A percentile compares a stretch with the other conserved stretches of the same genome.
These are phyloP conservation scores for Calameuta idolon DNA, from an alignment of 2,888 invertebrate genomes.

Conservation along the genomic window DNA sequence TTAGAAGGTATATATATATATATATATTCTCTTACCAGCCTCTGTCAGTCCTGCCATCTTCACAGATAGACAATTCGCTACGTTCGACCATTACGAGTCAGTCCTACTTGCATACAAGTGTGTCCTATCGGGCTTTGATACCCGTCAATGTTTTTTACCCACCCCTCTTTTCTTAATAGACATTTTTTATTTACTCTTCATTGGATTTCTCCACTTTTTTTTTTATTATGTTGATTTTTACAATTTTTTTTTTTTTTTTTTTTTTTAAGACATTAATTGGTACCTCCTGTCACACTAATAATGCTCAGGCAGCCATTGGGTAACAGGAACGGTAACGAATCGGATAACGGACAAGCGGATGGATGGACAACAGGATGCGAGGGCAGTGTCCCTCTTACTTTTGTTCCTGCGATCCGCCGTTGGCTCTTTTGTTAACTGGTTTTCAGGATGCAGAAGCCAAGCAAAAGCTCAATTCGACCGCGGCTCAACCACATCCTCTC, in stretches of 20 bases:
- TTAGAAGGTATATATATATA: neutral
- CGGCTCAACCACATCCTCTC: constrained; percentile 65
- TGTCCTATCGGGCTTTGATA: too few species aligned
- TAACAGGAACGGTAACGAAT: constrained; percentile 6
- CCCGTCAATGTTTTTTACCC: neutral
- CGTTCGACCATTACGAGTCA: neutral
- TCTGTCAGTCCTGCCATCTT: neutral
- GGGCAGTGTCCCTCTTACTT: constrained; percentile 42
- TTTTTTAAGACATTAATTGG: neutral
- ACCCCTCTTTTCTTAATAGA: neutral
- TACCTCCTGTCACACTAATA: neutral
- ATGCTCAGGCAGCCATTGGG: neutral
- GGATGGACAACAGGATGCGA: constrained; percentile 45
- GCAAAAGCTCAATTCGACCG: constrained; percentile 63
- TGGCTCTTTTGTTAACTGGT: constrained; percentile 33
- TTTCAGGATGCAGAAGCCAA: constrained; percentile 64
- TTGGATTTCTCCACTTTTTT: neutral
- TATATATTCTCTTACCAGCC: neutral
- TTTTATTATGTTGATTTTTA: neutral
- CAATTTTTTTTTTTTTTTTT: neutral
- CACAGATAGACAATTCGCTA: neutral
- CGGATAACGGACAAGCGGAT: constrained; percentile 13
- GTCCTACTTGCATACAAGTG: neutral
- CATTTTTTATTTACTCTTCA: neutral
- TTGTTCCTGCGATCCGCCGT: constrained; percentile 47